Evolutionary conservation across 2,113 vertebrate species (phyloP), one percentile per base, ranked within the genome.

Genomic region (Nyctereutes procyonoides): DNA sequence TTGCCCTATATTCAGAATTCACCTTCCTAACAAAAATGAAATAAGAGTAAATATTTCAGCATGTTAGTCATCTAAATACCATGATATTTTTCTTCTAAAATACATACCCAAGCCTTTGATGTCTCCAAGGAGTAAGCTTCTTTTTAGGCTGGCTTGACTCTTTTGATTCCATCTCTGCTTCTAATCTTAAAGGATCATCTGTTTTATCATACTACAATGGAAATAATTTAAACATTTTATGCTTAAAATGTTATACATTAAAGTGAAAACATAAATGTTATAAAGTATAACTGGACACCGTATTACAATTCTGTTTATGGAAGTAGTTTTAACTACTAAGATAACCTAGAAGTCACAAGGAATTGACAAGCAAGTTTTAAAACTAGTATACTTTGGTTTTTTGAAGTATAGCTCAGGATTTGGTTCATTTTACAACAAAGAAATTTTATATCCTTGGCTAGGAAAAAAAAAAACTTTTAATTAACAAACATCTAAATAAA

Each of bases 1-100:
- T 99, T 93, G 99, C 98, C 97, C 98, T 99, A 93, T 99, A 99
- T 98, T 99, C 99, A 81, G 99, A 99, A 96, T 99, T 99, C 97
- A 98, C 96, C 93, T 98, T 99, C 98, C 99, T 99, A 98, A 74
- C 26, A 98, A 96, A 98, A 65, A 96, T 13, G 20, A 97, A 97
- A 95, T 62, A n/a, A 93, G 7, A 96, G 22, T 96, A 56, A 98
- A 97, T 93, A 97, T 81, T 92, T 60, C 19, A 84, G 38, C 19
- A 35, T 88, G 62, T 12, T 94, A 20, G 79, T 85, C n/a, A 92
- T 85, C 95, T 98, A 97, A 35, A 96, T 77, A 91, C 79, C 86
- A 97, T 26, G 51, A 88, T 97, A 88, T 43, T 86, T 96, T 97
- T 97, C 97, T 96, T 97, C 24, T 51, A 94, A 98, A 86, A 97